A percentile compares a stretch with the other conserved stretches of the same genome.
Conservation (phyloP, 2,113 vertebrate species). For the Seriola aureovittata region DNA sequence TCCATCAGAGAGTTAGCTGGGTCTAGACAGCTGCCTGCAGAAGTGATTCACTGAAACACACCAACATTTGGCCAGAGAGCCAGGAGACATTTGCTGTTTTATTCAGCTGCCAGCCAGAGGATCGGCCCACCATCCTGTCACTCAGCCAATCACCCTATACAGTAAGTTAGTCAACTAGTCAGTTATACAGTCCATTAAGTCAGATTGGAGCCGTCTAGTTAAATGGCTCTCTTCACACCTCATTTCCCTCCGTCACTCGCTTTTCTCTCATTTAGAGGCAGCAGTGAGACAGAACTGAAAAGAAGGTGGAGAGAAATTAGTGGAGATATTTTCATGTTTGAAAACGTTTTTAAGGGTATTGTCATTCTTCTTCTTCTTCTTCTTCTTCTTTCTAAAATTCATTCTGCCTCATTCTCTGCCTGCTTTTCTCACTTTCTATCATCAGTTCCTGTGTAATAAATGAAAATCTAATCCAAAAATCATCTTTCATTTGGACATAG, state of each 20-base stretch:
- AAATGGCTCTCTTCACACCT: conserved; percentile 70
- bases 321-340: conserved; percentile 5
- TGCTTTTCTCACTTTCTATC: not conserved
- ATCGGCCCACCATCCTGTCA: conserved; percentile 24
- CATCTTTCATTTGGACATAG: not conserved
- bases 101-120: conserved; percentile 34
- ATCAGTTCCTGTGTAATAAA: not conserved
- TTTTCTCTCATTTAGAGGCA: conserved; percentile 45
- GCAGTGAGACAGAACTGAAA: conserved; percentile 19
- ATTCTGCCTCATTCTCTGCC: not conserved
- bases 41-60: not conserved
- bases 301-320: conserved; percentile 13
- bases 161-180: conserved; percentile 71
- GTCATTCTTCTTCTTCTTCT: not conserved
- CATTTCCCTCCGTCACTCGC: conserved; percentile 53
- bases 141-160: conserved; percentile 41
- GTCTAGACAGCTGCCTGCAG: not conserved
- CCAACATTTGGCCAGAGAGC: conserved; percentile 10
- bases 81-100: not conserved
- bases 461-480: not conserved
- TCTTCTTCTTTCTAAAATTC: not conserved
- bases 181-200: conserved; percentile 72
- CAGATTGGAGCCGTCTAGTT: conserved; percentile 56
- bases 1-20: not conserved
- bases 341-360: not conserved